Evolutionary conservation across 2,888 invertebrate genomes (phyloP), one percentile per base, ranked within the genome.

Genomic region (Cinara cedri): DNA sequence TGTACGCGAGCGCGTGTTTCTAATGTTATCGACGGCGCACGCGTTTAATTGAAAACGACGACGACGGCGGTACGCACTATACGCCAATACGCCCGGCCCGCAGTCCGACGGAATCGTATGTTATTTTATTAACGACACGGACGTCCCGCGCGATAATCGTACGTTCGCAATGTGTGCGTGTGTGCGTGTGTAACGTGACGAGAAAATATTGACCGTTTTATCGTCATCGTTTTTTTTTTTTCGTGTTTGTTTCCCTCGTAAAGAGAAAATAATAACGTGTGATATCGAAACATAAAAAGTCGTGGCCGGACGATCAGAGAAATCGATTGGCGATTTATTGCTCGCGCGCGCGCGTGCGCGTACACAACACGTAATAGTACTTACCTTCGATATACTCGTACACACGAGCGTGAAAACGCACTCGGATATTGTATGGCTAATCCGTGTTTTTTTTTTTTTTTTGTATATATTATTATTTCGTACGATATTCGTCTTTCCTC

Each of bases 1-100:
- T 34, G 6, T 34, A 34, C 34, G 34, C 34, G 34, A 34, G 6
- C 34, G 34, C 19, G 14, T 9, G 14, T 19, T 8, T 49, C 46
- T 26, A 51, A 44, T 34, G 11, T 19, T 24, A 49, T n/a, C 16
- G 21, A 11, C 16, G 21, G 46, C 46, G 26, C 19, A 11, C 21
- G 49, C 49, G 49, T 62, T 72, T 46, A 72, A 72, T 72, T 62
- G 72, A 62, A 72, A 62, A 72, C 10, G 72, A 57, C 46, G 57
- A 57, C 57, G 24, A 9, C 14, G 9, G 16, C 24, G 66, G n/a
- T n/a, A n/a, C n/a, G n/a, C n/a, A n/a, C n/a, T n/a, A n/a, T 8
- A 24, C 49, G 24, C 9, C 10, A 19, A 54, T n/a, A n/a, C 14
- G 21, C 3, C 6, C 3, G n/a, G 6, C 16, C 1, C 16, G 3